Evolutionary conservation across 2,797 vertebrate genomes (phyloP), one percentile per base, ranked within the genome.

Genomic region (Malacoctenus gilli): DNA sequence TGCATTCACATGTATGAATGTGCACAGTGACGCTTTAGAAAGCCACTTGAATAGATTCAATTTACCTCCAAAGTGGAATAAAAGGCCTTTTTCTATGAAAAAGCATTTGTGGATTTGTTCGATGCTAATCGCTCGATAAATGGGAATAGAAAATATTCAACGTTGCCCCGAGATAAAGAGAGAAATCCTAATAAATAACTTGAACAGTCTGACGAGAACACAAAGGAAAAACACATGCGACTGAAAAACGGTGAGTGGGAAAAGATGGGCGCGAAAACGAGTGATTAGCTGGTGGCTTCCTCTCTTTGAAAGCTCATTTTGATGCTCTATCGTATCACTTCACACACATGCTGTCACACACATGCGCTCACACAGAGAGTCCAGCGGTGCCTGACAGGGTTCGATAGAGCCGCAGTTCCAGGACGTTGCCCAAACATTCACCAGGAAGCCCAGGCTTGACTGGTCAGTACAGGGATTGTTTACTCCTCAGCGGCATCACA

Each of bases 391-490:
- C 43, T 75, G 75, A 77, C 77, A 50, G 73, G 52, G 54, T 76
- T 44, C 67, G 85, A 83, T 71, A 28, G 69, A 73, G 37, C 59
- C 46, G 30, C 12, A 71, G 76, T 80, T 83, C 40, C 77, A 73
- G 69, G 57, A 50, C 77, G 62, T 69, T 67, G 71, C 50, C 64
- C 72, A 57, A 32, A 83, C 67, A 63, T 69, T 77, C 52, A 78
- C 59, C 61, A 37, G 63, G 75, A 82, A 71, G 72, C 52, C 60
- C 72, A 65, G 48, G 77, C 80, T 78, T 43, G 57, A 68, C 75
- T 60, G 75, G 65, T 68, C 75, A 70, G 56, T 46, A 35, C 25
- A n/a, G 52, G 72, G 67, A 82, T 79, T 80, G 78, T 82, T 81
- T 75, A 68, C 70, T 59, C 82, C 80, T 62, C 63, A 70, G 38